These are phyloP conservation scores for Podotricha telesiphe DNA, from an alignment of 2,888 invertebrate genomes.

Conservation along the genomic window DNA sequence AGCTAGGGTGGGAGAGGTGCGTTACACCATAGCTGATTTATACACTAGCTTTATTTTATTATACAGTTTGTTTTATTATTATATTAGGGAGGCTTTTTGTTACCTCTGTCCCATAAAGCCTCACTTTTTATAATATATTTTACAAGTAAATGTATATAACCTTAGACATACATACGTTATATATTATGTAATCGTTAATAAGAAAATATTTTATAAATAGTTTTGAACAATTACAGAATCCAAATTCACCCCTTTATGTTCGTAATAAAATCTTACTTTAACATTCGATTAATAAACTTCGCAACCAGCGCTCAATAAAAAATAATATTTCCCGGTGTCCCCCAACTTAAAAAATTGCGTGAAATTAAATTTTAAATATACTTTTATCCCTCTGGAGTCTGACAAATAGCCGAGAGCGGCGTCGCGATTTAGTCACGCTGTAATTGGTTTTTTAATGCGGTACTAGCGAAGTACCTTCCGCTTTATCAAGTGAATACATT, in stretches of 20 bases:
- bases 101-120: slow-evolving; percentile 56
- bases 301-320: slow-evolving; percentile 70
- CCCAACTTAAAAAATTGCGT: slow-evolving; percentile 80
- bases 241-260: slow-evolving; percentile 30
- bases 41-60: slow-evolving; percentile 86
- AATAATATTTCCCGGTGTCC: slow-evolving; percentile 69
- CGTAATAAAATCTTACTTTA: slow-evolving; percentile 45
- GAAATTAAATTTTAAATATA: slow-evolving; percentile 83
- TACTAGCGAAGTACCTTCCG: slow-evolving; percentile 80
- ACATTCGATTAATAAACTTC: slow-evolving; percentile 69
- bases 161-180: background rate
- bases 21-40: slow-evolving; percentile 84
- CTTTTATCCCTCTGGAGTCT: slow-evolving; percentile 80
- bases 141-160: background rate
- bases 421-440: slow-evolving; percentile 79
- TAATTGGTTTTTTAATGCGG: slow-evolving; percentile 84
- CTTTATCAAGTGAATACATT: slow-evolving; percentile 84
- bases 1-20: slow-evolving; percentile 63
- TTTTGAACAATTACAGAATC: background rate
- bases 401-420: slow-evolving; percentile 80
- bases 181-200: no score
- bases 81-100: slow-evolving; percentile 85
- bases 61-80: slow-evolving; percentile 87
- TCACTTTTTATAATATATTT: slow-evolving; percentile 7
- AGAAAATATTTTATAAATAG: background rate